A percentile compares a stretch with the other conserved stretches of the same genome.
Evolutionary conservation across 2,113 vertebrate genomes (phyloP).

Genomic region (Zosterops borbonicus): DNA sequence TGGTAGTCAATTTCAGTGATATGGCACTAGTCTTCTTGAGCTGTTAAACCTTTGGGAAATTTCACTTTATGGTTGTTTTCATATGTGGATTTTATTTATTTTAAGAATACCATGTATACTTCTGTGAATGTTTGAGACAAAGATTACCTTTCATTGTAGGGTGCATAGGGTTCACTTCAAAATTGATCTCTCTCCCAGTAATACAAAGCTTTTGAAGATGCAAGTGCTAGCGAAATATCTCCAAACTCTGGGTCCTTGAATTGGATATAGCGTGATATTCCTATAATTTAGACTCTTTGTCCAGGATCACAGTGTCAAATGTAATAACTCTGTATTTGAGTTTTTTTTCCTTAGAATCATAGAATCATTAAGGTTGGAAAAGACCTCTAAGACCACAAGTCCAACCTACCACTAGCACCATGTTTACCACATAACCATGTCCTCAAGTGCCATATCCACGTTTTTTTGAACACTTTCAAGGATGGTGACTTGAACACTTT

Average conservation of each 20-base stretch:
- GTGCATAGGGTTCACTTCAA: neutral
- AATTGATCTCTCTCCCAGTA: neutral
- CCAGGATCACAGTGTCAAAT: neutral
- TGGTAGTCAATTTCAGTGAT: neutral
- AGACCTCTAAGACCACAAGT: neutral
- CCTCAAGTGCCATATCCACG: neutral
- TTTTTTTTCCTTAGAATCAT: neutral
- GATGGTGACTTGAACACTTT: neutral
- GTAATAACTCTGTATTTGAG: neutral
- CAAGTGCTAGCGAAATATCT: neutral
- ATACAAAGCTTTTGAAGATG: neutral
- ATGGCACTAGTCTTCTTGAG: neutral
- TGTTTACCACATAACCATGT: neutral
- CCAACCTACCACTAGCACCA: neutral
- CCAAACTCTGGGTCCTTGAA: neutral
- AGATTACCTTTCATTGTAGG: neutral
- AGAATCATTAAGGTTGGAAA: neutral
- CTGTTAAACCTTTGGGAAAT: neutral
- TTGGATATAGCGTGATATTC: neutral
- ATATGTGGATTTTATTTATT: neutral
- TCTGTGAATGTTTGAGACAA: neutral
- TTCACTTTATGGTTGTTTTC: neutral
- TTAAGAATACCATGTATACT: neutral
- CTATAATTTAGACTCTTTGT: neutral
- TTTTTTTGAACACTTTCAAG: neutral